These are phyloP conservation scores for Eupithecia vulgata DNA, from an alignment of 2,888 invertebrate species.

Conservation along the genomic window DNA sequence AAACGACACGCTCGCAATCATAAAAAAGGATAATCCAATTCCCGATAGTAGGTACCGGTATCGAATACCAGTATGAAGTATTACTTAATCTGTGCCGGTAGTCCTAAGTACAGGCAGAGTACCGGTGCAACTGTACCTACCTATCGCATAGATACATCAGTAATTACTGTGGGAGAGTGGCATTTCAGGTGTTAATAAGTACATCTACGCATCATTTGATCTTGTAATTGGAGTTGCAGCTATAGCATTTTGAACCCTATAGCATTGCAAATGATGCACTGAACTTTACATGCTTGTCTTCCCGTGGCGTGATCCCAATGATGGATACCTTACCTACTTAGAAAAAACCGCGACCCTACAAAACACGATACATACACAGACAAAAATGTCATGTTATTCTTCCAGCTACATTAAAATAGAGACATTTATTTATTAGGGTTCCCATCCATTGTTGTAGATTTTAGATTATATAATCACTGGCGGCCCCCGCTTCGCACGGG, in stretches of 20 bases:
- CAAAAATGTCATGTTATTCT: not conserved
- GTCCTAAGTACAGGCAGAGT: conserved; percentile 17
- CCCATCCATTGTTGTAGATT: too few species aligned
- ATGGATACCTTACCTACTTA: too few species aligned
- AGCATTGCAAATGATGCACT: not conserved
- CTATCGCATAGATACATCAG: conserved; percentile 28
- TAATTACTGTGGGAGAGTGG: conserved; percentile 54
- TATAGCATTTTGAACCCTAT: conserved; percentile 1
- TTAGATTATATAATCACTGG: too few species aligned
- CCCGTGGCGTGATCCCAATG: not conserved
- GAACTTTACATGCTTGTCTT: not conserved
- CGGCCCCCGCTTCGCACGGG: too few species aligned
- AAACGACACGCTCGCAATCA: not conserved
- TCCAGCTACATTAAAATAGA: not conserved
- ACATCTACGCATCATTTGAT: conserved; percentile 34
- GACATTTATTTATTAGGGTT: too few species aligned
- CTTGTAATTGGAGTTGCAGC: conserved; percentile 13
- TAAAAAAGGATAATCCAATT: not conserved
- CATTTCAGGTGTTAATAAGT: conserved; percentile 56
- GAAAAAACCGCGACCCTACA: not conserved
- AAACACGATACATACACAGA: not conserved
- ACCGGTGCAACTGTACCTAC: conserved; percentile 29
- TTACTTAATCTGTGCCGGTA: not conserved
- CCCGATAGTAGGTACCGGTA: not conserved
- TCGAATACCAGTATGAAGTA: not conserved